These are phyloP conservation scores for Xenopus borealis DNA, from an alignment of 2,113 vertebrate genomes.

Conservation along the genomic window DNA sequence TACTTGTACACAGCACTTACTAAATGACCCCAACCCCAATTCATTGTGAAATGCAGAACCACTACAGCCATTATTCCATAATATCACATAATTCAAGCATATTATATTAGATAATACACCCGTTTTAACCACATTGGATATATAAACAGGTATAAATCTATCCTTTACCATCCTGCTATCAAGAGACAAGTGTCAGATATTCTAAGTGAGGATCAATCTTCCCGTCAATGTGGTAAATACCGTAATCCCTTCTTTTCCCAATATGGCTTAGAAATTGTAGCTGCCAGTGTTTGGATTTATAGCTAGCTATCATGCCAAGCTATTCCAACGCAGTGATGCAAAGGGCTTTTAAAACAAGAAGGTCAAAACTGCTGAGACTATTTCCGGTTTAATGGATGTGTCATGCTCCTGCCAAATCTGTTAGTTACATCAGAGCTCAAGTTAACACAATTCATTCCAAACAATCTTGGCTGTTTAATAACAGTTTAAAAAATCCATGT, in stretches of 20 bases:
- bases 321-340: conserved; percentile 39
- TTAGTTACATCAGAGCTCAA: conserved; percentile 31
- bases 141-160: conserved; percentile 61
- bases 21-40: too few species aligned
- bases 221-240: conserved; percentile 65
- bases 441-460: conserved; percentile 7
- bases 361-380: conserved; percentile 19
- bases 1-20: too few species aligned
- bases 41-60: too few species aligned
- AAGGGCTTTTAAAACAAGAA: conserved; percentile 47
- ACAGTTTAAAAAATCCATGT: conserved; percentile 26
- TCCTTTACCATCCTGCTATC: conserved; percentile 59
- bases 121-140: conserved; percentile 22
- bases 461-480: conserved; percentile 17
- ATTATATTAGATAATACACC: conserved; percentile 18
- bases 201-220: conserved; percentile 69
- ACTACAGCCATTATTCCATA: conserved; percentile 26
- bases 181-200: conserved; percentile 63
- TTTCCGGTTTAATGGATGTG: conserved; percentile 17
- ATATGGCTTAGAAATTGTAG: conserved; percentile 57
- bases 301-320: conserved; percentile 59
- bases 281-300: conserved; percentile 62
- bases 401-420: conserved; percentile 25
- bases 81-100: conserved; percentile 38
- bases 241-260: conserved; percentile 63